Percentiles rank a stretch among this genome's conserved stretches.
These are phyloP conservation scores for Perccottus glenii DNA, from an alignment of 2,113 vertebrate species.

Conservation along the genomic window DNA sequence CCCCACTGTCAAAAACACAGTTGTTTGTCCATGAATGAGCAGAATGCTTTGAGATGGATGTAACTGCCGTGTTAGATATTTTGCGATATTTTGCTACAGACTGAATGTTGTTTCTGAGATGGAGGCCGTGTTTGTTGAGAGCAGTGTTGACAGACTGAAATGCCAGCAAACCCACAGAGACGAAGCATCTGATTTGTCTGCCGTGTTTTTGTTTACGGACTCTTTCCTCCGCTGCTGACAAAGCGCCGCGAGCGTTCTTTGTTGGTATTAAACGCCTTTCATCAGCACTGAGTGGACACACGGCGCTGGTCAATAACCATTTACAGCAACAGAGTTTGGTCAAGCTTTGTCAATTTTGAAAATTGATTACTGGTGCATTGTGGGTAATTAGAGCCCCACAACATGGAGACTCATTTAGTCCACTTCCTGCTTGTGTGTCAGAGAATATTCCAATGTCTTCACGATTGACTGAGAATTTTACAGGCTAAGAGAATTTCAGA, in stretches of 20 bases:
- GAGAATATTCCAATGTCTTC: neutral
- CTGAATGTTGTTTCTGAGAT: constrained; percentile 26
- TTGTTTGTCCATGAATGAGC: too few species aligned
- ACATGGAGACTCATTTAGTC: constrained; percentile 38
- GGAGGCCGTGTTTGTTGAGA: constrained; percentile 34
- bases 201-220: constrained; percentile 31
- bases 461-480: neutral
- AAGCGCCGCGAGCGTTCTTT: constrained; percentile 14
- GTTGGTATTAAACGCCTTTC: constrained; percentile 28
- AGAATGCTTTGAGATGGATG: too few species aligned
- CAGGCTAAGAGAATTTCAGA: neutral
- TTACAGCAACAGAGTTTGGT: constrained; percentile 45
- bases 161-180: constrained; percentile 41
- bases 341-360: constrained; percentile 48
- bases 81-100: neutral
- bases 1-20: too few species aligned
- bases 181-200: constrained; percentile 28
- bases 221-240: constrained; percentile 16
- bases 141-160: constrained; percentile 31
- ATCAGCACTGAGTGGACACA: constrained; percentile 40
- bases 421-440: constrained; percentile 11
- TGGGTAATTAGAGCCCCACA: constrained; percentile 36
- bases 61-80: neutral
- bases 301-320: constrained; percentile 51
- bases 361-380: constrained; percentile 51